Conservation (phyloP, 2,888 invertebrate species). For the Phasia obesa region DNA sequence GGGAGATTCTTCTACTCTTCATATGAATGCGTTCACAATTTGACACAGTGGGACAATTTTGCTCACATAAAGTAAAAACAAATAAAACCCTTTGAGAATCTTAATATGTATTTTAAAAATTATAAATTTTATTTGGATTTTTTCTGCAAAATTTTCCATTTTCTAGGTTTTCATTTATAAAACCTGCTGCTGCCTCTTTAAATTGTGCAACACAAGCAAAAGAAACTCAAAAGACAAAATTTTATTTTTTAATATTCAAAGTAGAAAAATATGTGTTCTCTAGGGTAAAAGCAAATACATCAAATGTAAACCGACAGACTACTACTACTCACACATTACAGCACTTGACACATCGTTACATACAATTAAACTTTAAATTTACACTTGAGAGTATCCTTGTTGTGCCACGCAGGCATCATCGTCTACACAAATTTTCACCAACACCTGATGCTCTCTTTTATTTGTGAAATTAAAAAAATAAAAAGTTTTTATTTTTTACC, state of each 20-base stretch:
- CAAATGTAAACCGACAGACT: neutral
- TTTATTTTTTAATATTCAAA: conserved; percentile 12
- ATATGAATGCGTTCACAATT: no score
- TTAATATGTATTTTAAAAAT: no score
- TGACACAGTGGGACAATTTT: no score
- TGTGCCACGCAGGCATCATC: conserved; percentile 15
- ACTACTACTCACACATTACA: conserved; percentile 26
- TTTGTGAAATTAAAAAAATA: neutral
- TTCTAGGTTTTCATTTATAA: neutral
- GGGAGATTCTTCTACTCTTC: no score
- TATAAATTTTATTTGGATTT: neutral
- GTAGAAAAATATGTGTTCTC: conserved; percentile 41
- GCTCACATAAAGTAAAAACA: no score
- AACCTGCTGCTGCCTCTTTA: neutral
- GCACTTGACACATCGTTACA: conserved; percentile 25
- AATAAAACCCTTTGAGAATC: no score
- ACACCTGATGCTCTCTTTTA: conserved; percentile 41
- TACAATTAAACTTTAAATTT: conserved; percentile 36
- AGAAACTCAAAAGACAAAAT: conserved; percentile 28
- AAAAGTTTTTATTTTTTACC: conserved; percentile 31
- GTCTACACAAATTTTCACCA: conserved; percentile 37
- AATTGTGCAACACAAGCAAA: neutral
- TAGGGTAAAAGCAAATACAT: conserved; percentile 47
- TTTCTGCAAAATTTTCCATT: neutral
- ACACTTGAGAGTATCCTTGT: conserved; percentile 30